A percentile compares a stretch with the other conserved stretches of the same genome.
phyloP scores from a whole-genome alignment of 2,797 vertebrate species.

The Lagorchestes hirsutus region DNA sequence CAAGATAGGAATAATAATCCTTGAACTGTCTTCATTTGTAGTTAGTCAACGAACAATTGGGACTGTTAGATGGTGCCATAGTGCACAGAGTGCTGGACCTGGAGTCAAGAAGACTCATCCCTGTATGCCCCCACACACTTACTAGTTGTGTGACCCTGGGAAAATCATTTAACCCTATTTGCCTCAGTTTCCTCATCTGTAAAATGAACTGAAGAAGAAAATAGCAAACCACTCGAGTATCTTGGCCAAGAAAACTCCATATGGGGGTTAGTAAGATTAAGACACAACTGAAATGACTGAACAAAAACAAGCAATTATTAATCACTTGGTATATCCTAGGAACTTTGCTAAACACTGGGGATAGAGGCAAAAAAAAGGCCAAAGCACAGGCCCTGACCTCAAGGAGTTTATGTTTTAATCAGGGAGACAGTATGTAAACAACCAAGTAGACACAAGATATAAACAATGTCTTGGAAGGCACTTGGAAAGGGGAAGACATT shows the following conservation, averaged over 20 bases:
- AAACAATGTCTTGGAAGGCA: not conserved
- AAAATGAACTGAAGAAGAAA: too few species aligned
- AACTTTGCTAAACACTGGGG: not conserved
- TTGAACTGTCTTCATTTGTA: not conserved
- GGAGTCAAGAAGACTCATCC: too few species aligned
- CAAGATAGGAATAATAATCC: not conserved
- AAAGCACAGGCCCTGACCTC: not conserved
- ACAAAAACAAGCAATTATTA: not conserved
- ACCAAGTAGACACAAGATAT: not conserved
- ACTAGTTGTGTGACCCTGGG: too few species aligned
- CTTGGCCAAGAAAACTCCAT: not conserved
- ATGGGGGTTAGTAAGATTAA: not conserved
- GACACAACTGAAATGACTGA: not conserved
- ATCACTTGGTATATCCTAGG: not conserved
- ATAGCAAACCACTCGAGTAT: not conserved
- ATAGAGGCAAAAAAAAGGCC: not conserved
- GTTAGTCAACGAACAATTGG: not conserved
- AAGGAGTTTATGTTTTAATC: not conserved
- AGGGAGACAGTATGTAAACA: not conserved
- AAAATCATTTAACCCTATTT: too few species aligned
- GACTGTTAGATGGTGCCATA: not conserved
- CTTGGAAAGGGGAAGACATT: not conserved
- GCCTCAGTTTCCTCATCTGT: too few species aligned
- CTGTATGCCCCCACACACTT: too few species aligned
- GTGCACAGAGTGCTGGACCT: not conserved